A percentile compares a stretch with the other conserved stretches of the same genome.
Evolutionary conservation across 2,797 vertebrate genomes (phyloP).

Genomic region (Paedocypris micromegethes): DNA sequence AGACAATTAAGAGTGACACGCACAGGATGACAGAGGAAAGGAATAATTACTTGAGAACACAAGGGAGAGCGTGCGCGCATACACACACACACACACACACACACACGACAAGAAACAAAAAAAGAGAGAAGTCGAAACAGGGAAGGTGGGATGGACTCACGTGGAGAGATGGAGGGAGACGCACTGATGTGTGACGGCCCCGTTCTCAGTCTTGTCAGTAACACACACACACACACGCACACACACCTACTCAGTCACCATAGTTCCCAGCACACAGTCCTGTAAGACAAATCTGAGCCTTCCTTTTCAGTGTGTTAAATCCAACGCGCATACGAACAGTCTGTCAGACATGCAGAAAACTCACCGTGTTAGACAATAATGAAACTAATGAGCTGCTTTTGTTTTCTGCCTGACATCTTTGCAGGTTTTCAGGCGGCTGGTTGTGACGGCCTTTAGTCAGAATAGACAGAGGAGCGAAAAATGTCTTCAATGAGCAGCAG

Average conservation of each 20-base stretch:
- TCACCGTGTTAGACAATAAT: neutral
- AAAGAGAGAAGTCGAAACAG: slow-evolving; percentile 24
- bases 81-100: slow-evolving; percentile 16
- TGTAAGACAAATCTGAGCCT: too few species aligned
- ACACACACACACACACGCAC: slow-evolving; percentile 32
- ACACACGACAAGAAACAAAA: slow-evolving; percentile 2
- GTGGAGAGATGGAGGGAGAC: slow-evolving; percentile 30
- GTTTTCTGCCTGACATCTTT: neutral
- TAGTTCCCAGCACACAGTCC: neutral
- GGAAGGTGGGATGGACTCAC: slow-evolving; percentile 32
- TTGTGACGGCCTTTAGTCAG: neutral
- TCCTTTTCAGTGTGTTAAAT: too few species aligned
- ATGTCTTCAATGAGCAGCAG: neutral
- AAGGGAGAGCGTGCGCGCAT: neutral
- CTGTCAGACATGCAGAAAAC: neutral
- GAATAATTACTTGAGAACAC: slow-evolving; percentile 33
- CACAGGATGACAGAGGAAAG: slow-evolving; percentile 24
- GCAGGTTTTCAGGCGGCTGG: slow-evolving; percentile 1
- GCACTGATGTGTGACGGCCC: slow-evolving; percentile 25
- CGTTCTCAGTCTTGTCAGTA: slow-evolving; percentile 39
- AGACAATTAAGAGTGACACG: slow-evolving; percentile 44
- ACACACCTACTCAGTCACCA: slow-evolving; percentile 4
- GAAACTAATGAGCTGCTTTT: too few species aligned
- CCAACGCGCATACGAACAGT: too few species aligned
- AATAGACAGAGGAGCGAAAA: neutral